Base-by-base conservation (phyloP, 2,797 vertebrate species). In the Naso thynnoides region DNA sequence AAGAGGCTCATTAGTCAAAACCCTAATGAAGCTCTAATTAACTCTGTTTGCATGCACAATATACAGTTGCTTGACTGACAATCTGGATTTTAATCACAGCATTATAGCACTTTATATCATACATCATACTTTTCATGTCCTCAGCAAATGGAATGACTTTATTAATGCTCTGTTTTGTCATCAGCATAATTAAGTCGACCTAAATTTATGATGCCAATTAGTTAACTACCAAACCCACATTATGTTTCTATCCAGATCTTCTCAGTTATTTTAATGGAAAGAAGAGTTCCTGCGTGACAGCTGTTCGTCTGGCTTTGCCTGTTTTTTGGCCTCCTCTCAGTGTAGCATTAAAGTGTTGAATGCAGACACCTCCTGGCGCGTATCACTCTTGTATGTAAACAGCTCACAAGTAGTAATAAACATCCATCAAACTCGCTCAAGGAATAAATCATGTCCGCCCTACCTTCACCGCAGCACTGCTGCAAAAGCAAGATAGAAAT, bases 391-490 rank as follows among this genome's bases (percentile, higher is more conserved):
- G 62, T 66, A 79, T 84, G 79, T 76, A 86, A 90, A 90, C 82
- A 80, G 64, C 83, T 61, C 70, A 27, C 67, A 75, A 38, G 15
- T 11, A 61, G 76, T 82, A 59, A 62, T 27, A 68, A 70, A 58
- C 86, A 88, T 91, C 90, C 85, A 82, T 94, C 91, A 93, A 78
- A 82, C 73, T 77, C 58, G 49, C 79, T 88, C 23, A 45, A 74
- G 71, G 86, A 85, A 87, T 91, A 91, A 92, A 91, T 93, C 70
- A 86, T 52, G 54, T 68, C 66, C 16, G 10, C 41, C 27, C 61
- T 31, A 61, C 71, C 56, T 49, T 70, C 44, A 39, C 54, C 0
- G 48, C 54, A 41, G 76, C 79, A 59, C 45, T 36, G 60, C 87
- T 85, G 84, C 82, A 66, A 49, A 33, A 73, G 59, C 82, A 63